phyloP scores from a whole-genome alignment of 2,113 vertebrate species.

The Miniopterus natalensis region DNA sequence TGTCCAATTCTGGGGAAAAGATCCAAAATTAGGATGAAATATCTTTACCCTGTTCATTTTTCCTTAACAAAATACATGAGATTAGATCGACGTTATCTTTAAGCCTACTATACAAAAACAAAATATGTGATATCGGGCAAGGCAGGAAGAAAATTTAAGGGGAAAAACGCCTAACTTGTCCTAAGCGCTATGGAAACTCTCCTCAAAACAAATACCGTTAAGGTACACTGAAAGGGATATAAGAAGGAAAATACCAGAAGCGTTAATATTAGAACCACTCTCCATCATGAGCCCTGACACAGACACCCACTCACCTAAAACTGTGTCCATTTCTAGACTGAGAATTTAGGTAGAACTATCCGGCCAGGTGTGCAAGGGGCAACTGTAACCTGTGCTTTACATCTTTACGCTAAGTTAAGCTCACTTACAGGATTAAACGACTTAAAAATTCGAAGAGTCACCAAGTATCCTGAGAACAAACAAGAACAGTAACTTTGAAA shows the following conservation, averaged over 20 bases:
- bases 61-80: neutral
- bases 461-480: neutral
- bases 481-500: neutral
- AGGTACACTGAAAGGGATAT: neutral
- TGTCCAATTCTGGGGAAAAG: neutral
- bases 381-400: slow-evolving; percentile 10
- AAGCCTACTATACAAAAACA: neutral
- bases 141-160: slow-evolving; percentile 2
- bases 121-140: neutral
- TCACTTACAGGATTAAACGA: slow-evolving; percentile 49
- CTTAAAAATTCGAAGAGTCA: neutral
- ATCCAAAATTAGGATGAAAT: slow-evolving; percentile 32
- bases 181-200: neutral
- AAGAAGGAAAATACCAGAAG: neutral
- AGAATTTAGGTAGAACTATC: slow-evolving; percentile 59
- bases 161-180: neutral
- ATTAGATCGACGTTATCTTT: neutral
- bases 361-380: neutral
- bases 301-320: neutral
- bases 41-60: neutral
- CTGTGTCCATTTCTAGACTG: slow-evolving; percentile 18
- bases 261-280: neutral
- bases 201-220: neutral
- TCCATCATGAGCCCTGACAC: neutral
- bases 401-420: neutral